These are phyloP conservation scores for Glaucopsyche alexis DNA, from an alignment of 2,888 invertebrate species.

Conservation along the genomic window DNA sequence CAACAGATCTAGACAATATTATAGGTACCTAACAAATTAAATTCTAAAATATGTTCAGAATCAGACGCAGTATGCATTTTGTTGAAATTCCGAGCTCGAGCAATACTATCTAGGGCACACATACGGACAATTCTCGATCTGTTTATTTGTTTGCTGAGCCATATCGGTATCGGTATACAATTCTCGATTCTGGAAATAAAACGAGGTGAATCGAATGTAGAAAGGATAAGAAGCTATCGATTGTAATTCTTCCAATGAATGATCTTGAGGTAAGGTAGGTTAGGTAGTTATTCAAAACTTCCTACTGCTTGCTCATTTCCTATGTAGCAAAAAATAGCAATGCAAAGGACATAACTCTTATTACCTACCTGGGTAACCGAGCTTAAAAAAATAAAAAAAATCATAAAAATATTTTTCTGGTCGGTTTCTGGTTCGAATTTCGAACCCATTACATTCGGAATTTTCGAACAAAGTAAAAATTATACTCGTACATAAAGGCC, in stretches of 20 bases:
- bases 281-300: neutral
- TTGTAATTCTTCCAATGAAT: neutral
- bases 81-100: conserved; percentile 7
- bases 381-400: no score
- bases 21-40: neutral
- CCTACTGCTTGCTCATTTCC: no score
- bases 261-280: neutral
- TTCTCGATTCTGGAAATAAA: neutral
- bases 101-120: conserved; percentile 15
- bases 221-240: neutral
- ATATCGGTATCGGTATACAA: conserved; percentile 15
- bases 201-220: neutral
- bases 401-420: no score
- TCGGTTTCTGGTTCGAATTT: no score
- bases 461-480: no score
- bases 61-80: conserved; percentile 10
- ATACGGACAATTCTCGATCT: conserved; percentile 15
- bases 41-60: conserved; percentile 8
- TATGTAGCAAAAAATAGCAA: no score
- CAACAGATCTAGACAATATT: neutral
- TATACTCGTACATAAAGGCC: no score
- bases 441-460: no score
- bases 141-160: conserved; percentile 14
- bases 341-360: no score
- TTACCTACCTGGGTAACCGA: no score